phyloP scores from a whole-genome alignment of 2,888 invertebrate genomes.

The Meloe dianella region DNA sequence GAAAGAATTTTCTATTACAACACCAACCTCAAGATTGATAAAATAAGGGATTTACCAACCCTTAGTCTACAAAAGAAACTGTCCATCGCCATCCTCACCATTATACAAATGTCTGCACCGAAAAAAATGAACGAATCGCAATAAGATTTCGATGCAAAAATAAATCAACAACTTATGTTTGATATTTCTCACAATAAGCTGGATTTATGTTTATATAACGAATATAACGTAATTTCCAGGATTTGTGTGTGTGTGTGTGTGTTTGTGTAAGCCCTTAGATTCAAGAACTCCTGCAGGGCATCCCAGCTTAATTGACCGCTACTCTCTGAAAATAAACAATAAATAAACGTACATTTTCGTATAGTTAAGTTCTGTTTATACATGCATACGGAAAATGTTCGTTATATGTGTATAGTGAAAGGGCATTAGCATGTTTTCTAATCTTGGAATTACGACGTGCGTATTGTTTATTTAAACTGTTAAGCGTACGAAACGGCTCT shows the following conservation, averaged over 20 bases:
- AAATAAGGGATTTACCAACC: not conserved
- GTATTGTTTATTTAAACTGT: conserved; percentile 39
- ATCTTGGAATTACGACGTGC: conserved; percentile 38
- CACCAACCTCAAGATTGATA: not conserved
- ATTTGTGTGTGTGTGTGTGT: conserved; percentile 6
- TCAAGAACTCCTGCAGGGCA: conserved; percentile 23
- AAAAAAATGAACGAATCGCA: not conserved
- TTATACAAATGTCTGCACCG: not conserved
- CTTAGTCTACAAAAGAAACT: not conserved
- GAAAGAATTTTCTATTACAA: conserved; percentile 42
- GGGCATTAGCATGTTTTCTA: conserved; percentile 39
- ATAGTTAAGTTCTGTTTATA: not conserved
- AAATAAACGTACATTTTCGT: conserved; percentile 28
- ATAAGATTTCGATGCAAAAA: not conserved
- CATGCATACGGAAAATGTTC: not conserved
- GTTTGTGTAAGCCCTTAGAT: conserved; percentile 29
- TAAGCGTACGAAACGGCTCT: conserved; percentile 24
- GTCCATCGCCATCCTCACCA: not conserved
- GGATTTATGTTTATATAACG: conserved; percentile 5
- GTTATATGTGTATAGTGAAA: not conserved
- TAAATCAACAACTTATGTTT: conserved; percentile 2
- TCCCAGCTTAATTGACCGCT: conserved; percentile 33
- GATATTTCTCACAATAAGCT: not conserved
- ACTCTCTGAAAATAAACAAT: conserved; percentile 33
- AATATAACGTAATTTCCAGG: not conserved